A percentile compares a stretch with the other conserved stretches of the same genome.
Evolutionary conservation across 2,797 vertebrate genomes (phyloP).

Genomic region (Peromyscus aztecus): DNA sequence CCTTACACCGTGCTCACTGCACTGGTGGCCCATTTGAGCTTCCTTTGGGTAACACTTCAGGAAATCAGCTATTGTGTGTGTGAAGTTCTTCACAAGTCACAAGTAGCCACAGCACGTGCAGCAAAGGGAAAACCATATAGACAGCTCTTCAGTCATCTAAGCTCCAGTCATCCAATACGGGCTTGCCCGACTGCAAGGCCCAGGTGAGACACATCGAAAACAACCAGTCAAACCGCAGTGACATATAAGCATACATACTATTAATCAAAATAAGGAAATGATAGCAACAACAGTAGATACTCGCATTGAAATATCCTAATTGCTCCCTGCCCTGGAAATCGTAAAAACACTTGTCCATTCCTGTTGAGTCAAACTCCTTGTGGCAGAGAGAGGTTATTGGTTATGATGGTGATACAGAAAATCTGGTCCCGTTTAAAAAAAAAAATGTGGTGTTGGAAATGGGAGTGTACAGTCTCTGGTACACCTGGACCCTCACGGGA

Average conservation of each 20-base stretch:
- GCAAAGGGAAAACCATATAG: not conserved
- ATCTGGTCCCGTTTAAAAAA: not conserved
- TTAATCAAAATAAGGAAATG: not conserved
- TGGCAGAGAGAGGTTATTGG: not conserved
- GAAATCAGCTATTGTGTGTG: not conserved
- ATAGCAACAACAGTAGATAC: not conserved
- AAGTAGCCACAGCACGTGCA: not conserved
- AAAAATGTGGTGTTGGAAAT: not conserved
- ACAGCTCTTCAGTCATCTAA: not conserved
- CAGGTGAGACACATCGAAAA: not conserved
- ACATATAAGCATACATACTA: not conserved
- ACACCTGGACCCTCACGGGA: not conserved
- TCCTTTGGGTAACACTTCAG: not conserved
- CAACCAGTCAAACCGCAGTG: not conserved
- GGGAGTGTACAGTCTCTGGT: accelerated
- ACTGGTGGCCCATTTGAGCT: not conserved
- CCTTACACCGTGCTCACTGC: not conserved
- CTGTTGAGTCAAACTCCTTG: not conserved
- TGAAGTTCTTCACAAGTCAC: conserved; percentile 29
- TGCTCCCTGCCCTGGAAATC: not conserved
- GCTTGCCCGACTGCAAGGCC: not conserved
- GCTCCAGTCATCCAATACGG: not conserved
- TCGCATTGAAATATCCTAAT: not conserved
- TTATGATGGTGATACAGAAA: not conserved
- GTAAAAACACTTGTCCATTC: not conserved